Evolutionary conservation across 1,140 invertebrate species (phyloP).

Genomic region (Drosophila novamexicana): DNA sequence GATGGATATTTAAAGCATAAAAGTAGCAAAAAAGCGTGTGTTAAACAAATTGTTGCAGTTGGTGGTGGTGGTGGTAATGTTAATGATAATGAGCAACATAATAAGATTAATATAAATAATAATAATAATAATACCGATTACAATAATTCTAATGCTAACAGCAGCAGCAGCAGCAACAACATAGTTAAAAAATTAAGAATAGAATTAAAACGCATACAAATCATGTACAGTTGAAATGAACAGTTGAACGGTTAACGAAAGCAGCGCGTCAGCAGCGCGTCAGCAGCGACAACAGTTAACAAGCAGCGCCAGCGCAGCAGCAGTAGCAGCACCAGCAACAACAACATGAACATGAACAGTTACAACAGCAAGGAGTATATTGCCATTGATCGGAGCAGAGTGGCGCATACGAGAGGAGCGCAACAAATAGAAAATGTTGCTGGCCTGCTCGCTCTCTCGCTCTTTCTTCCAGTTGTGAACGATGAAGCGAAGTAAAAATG

Average conservation of each 20-base stretch:
- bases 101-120: conserved; percentile 43
- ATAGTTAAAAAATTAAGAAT: conserved; percentile 65
- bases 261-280: conserved; percentile 9
- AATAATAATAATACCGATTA: conserved; percentile 27
- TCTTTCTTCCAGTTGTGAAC: not conserved
- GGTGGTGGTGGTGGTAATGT: conserved; percentile 20
- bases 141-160: conserved; percentile 24
- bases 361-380: conserved; percentile 14
- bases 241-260: conserved; percentile 17
- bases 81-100: conserved; percentile 33
- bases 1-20: conserved; percentile 72
- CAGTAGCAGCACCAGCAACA: not conserved
- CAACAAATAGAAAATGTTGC: conserved; percentile 14
- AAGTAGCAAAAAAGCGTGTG: conserved; percentile 53
- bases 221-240: conserved; percentile 62
- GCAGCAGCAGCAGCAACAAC: conserved; percentile 45
- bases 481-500: conserved; percentile 27
- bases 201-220: conserved; percentile 70
- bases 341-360: conserved; percentile 14
- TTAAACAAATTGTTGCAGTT: conserved; percentile 39
- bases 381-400: conserved; percentile 17
- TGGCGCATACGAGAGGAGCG: conserved; percentile 1
- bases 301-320: not conserved
- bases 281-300: conserved; percentile 13
- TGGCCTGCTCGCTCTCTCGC: conserved; percentile 14